Conservation (phyloP, 2,888 invertebrate species). For the Odontothrips loti region DNA sequence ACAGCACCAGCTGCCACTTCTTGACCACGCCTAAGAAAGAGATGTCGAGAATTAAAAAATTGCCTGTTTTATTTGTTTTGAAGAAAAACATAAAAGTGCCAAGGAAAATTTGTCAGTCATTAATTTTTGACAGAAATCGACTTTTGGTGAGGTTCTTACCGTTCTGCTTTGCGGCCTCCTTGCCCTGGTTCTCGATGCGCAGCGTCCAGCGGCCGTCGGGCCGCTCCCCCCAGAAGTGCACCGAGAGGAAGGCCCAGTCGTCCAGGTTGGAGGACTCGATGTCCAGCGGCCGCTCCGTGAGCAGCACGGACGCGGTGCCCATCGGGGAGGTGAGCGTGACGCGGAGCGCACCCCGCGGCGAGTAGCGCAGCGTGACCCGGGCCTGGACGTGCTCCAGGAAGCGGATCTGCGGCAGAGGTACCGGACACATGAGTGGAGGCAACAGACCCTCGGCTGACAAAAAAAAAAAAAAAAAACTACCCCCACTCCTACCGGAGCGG, state of each 20-base stretch:
- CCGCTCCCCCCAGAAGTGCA: conserved; percentile 58
- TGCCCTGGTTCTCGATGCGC: conserved; percentile 46
- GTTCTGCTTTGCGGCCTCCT: conserved; percentile 41
- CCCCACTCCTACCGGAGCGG: too few species aligned
- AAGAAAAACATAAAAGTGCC: too few species aligned
- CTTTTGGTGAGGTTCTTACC: conserved; percentile 41
- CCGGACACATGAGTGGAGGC: too few species aligned
- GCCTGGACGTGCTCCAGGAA: conserved; percentile 60
- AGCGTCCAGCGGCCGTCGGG: conserved; percentile 45
- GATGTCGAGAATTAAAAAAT: not conserved
- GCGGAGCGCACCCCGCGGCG: conserved; percentile 54
- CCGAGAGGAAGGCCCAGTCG: conserved; percentile 60
- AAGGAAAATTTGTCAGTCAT: too few species aligned
- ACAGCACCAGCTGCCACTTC: conserved; percentile 54
- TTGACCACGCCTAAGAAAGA: conserved; percentile 48
- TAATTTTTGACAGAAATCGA: too few species aligned
- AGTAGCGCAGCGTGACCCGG: conserved; percentile 50
- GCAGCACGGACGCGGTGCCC: conserved; percentile 52
- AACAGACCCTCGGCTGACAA: too few species aligned
- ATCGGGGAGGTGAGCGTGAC: conserved; percentile 50
- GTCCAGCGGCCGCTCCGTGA: conserved; percentile 54
- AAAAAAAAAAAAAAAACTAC: too few species aligned
- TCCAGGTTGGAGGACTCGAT: conserved; percentile 51
- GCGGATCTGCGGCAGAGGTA: conserved; percentile 37
- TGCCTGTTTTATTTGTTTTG: too few species aligned